Evolutionary conservation across 1,140 invertebrate species (phyloP).

Genomic region (Cepaea nemoralis): DNA sequence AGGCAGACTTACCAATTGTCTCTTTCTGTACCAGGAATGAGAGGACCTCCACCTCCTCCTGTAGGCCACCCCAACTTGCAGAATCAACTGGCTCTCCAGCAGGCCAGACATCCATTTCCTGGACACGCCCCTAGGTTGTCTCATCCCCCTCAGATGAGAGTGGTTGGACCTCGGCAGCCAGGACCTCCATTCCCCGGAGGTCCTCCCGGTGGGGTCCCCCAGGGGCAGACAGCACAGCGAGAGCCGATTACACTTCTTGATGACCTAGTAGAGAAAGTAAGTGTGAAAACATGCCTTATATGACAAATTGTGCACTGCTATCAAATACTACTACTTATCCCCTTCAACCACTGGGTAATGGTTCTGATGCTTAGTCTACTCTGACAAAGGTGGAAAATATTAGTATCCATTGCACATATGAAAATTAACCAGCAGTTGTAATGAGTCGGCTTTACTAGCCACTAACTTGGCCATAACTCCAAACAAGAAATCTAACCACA

Average conservation of each 20-base stretch:
- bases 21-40: conserved; percentile 23
- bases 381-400: no score
- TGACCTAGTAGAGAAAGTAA: conserved; percentile 83
- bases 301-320: no score
- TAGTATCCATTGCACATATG: no score
- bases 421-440: no score
- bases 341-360: no score
- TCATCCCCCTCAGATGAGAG: conserved; percentile 47
- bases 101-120: conserved; percentile 37
- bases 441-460: no score
- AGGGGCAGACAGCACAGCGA: conserved; percentile 76
- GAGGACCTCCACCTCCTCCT: conserved; percentile 25
- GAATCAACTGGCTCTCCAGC: conserved; percentile 40
- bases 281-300: background rate
- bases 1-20: no score
- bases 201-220: conserved; percentile 41
- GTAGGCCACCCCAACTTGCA: conserved; percentile 52
- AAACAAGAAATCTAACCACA: no score
- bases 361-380: no score
- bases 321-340: no score
- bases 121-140: conserved; percentile 30
- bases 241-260: conserved; percentile 91
- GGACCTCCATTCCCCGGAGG: conserved; percentile 42
- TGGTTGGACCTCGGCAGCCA: conserved; percentile 58
- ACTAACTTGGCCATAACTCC: no score